Base-by-base conservation (phyloP, 2,113 vertebrate species). In the Tautogolabrus adspersus region DNA sequence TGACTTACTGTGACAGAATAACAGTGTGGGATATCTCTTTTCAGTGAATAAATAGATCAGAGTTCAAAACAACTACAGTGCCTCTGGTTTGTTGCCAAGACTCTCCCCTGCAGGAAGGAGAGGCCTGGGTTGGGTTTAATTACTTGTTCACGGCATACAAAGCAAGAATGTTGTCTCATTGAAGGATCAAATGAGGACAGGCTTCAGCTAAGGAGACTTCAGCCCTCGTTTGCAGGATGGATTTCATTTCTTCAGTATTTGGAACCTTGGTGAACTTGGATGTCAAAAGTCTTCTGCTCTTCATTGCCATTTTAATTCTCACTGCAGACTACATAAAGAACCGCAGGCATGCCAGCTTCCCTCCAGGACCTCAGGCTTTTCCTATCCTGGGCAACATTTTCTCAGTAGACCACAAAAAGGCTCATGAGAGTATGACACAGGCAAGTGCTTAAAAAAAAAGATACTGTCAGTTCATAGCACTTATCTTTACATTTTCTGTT, bases 271-370 rank as follows among this genome's bases (percentile, higher is more conserved):
- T 74, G 51, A 8, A 12, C 10, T 84, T 71, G 81, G 79, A 92
- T 66, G 18, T 81, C 2, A 88, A 93, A 93, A 89, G 91, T 1
- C 81, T 94, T 49, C 56, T 93, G 47, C n/a, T 96, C 70, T 66
- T 95, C 55, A 80, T 88, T 52, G 92, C 87, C 51, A 73, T 88
- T 84, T 82, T 84, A 51, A 55, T 86, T 40, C 47, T 86, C 19
- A 56, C 46, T 30, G 74, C 60, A 49, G 89, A 91, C 65, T 84
- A 76, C 37, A 2, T 86, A 2, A 89, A 83, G 66, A 88, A 75
- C 44, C 64, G 9, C 15, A 64, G 59, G 11, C 67, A 60, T 0
- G 69, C 13, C 21, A 75, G 57, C 60, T 87, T 86, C 51, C 89
- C 88, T n/a, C 91, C 89, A 11, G 88, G 91, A 66, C 89, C 91